Evolutionary conservation across 2,113 vertebrate genomes (phyloP).

Genomic region (Chelonoidis abingdonii): DNA sequence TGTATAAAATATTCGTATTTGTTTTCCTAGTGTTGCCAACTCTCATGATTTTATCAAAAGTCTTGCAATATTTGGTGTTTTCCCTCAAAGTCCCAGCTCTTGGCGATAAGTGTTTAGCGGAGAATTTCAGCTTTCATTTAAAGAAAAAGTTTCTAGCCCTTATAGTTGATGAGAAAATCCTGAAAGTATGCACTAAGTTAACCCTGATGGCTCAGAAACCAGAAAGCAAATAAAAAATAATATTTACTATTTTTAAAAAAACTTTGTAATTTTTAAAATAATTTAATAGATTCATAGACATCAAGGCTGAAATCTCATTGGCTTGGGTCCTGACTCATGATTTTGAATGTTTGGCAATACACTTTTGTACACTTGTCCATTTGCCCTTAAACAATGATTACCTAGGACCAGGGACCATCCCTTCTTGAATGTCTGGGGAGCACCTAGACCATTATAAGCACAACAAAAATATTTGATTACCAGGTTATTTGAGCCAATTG

Average conservation of each 20-base stretch:
- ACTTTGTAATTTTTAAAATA: background rate
- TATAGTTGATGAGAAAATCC: background rate
- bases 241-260: background rate
- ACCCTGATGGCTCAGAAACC: background rate
- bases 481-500: background rate
- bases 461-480: background rate
- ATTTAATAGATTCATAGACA: background rate
- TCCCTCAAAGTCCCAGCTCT: background rate
- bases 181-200: background rate
- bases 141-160: background rate
- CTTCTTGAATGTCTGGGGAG: background rate
- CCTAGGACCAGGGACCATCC: background rate
- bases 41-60: background rate
- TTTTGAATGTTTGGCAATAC: background rate
- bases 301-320: background rate
- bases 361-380: background rate
- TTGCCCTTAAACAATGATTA: background rate
- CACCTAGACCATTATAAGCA: background rate
- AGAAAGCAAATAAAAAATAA: background rate
- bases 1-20: background rate
- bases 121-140: background rate
- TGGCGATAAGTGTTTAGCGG: background rate
- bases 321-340: background rate
- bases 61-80: background rate
- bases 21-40: background rate